Percentiles rank a stretch among this genome's conserved stretches.
These are phyloP conservation scores for Leptopilina myrica DNA, from an alignment of 2,888 invertebrate genomes.

Conservation along the genomic window DNA sequence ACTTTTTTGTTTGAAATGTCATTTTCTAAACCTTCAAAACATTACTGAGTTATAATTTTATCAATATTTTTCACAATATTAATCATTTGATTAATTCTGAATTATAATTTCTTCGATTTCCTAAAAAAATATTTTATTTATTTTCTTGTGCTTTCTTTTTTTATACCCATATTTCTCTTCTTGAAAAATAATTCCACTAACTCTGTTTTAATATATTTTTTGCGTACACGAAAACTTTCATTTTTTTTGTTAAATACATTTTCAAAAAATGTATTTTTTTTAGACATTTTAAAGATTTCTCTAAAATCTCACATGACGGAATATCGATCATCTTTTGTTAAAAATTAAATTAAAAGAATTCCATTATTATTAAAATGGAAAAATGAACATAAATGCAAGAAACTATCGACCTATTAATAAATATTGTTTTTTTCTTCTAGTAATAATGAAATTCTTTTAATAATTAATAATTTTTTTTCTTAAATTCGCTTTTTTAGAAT, in stretches of 20 bases:
- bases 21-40: too few species aligned
- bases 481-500: not conserved
- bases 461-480: not conserved
- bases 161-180: not conserved
- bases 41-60: too few species aligned
- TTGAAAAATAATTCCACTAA: slow-evolving; percentile 23
- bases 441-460: not conserved
- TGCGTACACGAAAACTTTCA: not conserved
- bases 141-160: not conserved
- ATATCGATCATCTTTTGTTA: not conserved
- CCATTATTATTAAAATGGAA: too few species aligned
- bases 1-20: too few species aligned
- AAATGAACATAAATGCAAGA: too few species aligned
- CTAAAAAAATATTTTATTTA: slow-evolving; percentile 22
- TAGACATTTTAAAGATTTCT: not conserved
- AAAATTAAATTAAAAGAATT: too few species aligned
- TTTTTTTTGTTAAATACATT: not conserved
- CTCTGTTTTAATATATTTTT: not conserved
- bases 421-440: too few species aligned
- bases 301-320: not conserved
- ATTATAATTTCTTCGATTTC: slow-evolving; percentile 1
- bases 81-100: slow-evolving; percentile 3
- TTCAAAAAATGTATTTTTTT: not conserved
- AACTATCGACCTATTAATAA: too few species aligned
- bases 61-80: slow-evolving; percentile 52